These are phyloP conservation scores for Brachyhypopomus occidentalis DNA, from an alignment of 2,113 vertebrate genomes.

Conservation along the genomic window DNA sequence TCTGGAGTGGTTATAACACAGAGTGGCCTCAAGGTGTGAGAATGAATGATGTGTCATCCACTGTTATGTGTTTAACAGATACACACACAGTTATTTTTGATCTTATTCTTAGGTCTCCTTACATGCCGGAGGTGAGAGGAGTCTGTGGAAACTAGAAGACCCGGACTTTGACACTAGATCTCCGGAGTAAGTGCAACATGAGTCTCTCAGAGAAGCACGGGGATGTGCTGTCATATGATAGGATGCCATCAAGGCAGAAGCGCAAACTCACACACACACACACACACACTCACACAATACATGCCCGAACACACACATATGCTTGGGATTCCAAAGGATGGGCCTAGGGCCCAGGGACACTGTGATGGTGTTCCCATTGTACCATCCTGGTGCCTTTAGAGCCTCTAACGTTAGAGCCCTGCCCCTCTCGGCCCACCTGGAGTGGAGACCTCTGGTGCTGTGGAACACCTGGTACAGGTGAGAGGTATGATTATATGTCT, in stretches of 20 bases:
- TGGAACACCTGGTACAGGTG: no score
- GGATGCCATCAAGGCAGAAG: conserved; percentile 32
- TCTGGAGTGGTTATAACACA: conserved; percentile 17
- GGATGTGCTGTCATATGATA: conserved; percentile 57
- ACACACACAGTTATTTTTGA: conserved; percentile 34
- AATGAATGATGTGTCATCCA: conserved; percentile 16
- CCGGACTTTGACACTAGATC: conserved; percentile 51
- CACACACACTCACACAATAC: conserved; percentile 26
- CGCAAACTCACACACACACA: conserved; percentile 24
- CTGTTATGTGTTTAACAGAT: conserved; percentile 7
- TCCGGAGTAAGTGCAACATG: conserved; percentile 44
- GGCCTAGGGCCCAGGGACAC: conserved; percentile 39
- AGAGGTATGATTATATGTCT: neutral
- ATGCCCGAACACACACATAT: conserved; percentile 34
- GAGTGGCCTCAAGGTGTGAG: conserved; percentile 43
- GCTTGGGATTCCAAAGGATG: conserved; percentile 40
- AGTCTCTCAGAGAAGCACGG: conserved; percentile 38
- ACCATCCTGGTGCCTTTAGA: conserved; percentile 13
- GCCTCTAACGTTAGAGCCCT: neutral
- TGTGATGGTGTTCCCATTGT: conserved; percentile 13
- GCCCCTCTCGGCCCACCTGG: neutral
- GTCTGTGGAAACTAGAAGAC: conserved; percentile 39
- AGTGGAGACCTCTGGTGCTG: neutral
- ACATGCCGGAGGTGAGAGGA: conserved; percentile 14
- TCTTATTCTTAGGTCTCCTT: neutral